These are phyloP conservation scores for Sebastes reedi DNA, from an alignment of 2,797 vertebrate genomes.

Conservation along the genomic window DNA sequence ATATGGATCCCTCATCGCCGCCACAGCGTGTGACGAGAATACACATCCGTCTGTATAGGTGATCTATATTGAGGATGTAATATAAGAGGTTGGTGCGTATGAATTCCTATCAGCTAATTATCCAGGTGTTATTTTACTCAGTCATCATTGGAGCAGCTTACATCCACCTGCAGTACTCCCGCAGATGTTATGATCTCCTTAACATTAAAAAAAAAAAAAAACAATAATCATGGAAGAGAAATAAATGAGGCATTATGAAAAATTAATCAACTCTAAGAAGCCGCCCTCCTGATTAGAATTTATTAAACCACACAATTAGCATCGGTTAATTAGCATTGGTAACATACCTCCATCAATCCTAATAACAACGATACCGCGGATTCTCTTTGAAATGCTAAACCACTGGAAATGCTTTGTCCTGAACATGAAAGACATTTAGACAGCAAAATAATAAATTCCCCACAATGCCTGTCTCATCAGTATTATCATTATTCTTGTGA, in stretches of 20 bases:
- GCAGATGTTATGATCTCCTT: constrained; percentile 9
- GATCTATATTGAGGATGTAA: constrained; percentile 24
- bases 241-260: constrained; percentile 50
- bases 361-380: constrained; percentile 55
- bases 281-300: constrained; percentile 55
- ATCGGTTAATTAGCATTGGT: constrained; percentile 72
- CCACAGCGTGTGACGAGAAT: constrained; percentile 45
- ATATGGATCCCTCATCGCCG: constrained; percentile 51
- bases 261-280: constrained; percentile 62
- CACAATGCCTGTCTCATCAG: constrained; percentile 72
- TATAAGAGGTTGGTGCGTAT: not conserved
- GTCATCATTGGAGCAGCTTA: constrained; percentile 7
- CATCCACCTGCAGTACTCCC: not conserved
- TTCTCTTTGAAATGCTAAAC: constrained; percentile 83
- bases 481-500: constrained; percentile 69
- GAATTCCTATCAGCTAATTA: constrained; percentile 36
- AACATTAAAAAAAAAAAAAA: constrained; percentile 6
- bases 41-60: constrained; percentile 5
- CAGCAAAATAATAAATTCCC: constrained; percentile 71
- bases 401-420: constrained; percentile 74
- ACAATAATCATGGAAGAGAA: constrained; percentile 3
- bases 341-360: constrained; percentile 71
- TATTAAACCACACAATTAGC: constrained; percentile 72
- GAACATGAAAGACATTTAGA: constrained; percentile 74
- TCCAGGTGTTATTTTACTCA: constrained; percentile 7